These are phyloP conservation scores for Isurus oxyrinchus DNA, from an alignment of 2,113 vertebrate species.

Conservation along the genomic window DNA sequence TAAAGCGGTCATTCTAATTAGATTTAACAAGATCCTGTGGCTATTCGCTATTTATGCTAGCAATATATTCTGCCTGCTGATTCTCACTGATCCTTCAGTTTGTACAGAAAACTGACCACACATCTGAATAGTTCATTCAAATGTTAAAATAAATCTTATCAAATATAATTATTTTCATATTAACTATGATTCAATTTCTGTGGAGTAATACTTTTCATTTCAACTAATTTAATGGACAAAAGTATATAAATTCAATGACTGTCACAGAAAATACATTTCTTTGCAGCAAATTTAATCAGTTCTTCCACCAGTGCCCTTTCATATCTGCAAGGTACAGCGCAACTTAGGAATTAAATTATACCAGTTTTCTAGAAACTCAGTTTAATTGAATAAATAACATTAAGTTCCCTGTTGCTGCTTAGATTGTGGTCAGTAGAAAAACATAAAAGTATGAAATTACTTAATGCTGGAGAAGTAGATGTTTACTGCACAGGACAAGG, in stretches of 20 bases:
- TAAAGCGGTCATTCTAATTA: neutral
- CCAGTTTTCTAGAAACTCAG: neutral
- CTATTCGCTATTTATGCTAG: neutral
- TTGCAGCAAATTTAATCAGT: constrained; percentile 30
- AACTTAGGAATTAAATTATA: constrained; percentile 28
- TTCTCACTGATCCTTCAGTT: neutral
- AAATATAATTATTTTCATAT: constrained; percentile 27
- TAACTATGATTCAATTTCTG: constrained; percentile 26
- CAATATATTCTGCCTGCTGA: neutral
- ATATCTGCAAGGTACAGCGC: neutral
- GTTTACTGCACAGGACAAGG: neutral
- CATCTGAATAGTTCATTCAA: constrained; percentile 34
- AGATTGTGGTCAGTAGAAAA: constrained; percentile 1
- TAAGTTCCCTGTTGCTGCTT: neutral
- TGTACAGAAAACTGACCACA: neutral
- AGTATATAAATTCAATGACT: constrained; percentile 32
- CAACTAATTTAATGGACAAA: constrained; percentile 35
- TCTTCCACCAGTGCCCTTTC: constrained; percentile 8
- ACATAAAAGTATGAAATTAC: neutral
- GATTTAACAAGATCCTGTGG: neutral
- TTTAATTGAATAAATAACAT: constrained; percentile 22
- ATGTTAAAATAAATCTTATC: constrained; percentile 17
- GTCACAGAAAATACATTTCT: constrained; percentile 31
- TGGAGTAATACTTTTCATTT: constrained; percentile 31
- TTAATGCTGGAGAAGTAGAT: neutral